Evolutionary conservation across 2,797 vertebrate genomes (phyloP).

Genomic region (Anableps anableps): DNA sequence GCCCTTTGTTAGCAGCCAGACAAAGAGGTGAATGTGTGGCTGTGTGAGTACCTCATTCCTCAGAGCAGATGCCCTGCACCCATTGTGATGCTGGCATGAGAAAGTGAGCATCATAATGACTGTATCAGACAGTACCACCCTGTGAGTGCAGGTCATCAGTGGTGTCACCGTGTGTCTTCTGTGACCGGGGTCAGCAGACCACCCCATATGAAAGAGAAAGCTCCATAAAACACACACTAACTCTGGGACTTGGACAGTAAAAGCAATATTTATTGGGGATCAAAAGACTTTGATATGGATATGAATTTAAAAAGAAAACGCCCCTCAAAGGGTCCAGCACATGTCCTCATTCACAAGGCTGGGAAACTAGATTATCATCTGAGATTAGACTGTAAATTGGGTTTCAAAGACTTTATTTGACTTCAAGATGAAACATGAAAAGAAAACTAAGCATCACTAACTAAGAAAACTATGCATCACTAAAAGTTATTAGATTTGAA

Average conservation of each 20-base stretch:
- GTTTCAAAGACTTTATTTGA: not conserved
- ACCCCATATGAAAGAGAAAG: conserved; percentile 36
- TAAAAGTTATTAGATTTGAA: not conserved
- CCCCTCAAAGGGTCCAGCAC: not conserved
- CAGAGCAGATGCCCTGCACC: conserved; percentile 43
- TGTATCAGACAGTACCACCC: conserved; percentile 64
- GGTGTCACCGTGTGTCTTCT: conserved; percentile 44
- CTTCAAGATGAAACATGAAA: not conserved
- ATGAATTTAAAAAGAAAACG: not conserved
- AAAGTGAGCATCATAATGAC: conserved; percentile 40
- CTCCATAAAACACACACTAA: conserved; percentile 30
- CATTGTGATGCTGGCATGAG: conserved; percentile 21
- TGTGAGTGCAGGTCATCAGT: conserved; percentile 46
- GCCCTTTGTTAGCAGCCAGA: conserved; percentile 61
- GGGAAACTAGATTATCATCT: not conserved
- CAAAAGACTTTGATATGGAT: conserved; percentile 36
- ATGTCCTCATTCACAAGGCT: not conserved
- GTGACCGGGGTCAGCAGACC: conserved; percentile 45
- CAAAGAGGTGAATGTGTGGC: conserved; percentile 61
- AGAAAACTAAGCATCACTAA: not conserved
- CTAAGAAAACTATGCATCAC: too few relatives aligned
- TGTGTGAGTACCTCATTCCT: conserved; percentile 51
- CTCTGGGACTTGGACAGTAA: conserved; percentile 44
- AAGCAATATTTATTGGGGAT: not conserved
- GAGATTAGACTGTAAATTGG: not conserved